Conservation (phyloP, 1,140 invertebrate genomes). For the Mylabris phalerata region DNA sequence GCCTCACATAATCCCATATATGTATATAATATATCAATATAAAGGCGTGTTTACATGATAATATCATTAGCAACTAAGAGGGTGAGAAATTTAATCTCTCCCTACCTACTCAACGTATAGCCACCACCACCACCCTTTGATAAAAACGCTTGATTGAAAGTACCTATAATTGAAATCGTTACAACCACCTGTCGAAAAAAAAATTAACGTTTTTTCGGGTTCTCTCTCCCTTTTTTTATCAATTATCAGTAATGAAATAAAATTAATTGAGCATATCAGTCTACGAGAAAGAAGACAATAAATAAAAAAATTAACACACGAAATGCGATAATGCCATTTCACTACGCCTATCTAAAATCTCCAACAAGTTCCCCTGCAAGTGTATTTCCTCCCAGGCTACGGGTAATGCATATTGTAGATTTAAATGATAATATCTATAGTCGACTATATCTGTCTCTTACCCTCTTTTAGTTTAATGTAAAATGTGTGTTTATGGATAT, state of each 20-base stretch:
- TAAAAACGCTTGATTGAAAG: too few relatives aligned
- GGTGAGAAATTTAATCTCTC: not conserved
- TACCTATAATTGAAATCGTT: too few relatives aligned
- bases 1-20: not conserved
- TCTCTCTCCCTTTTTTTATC: too few relatives aligned
- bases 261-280: too few relatives aligned
- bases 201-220: too few relatives aligned
- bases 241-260: too few relatives aligned
- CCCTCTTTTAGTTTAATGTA: slow-evolving; percentile 21
- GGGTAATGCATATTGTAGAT: slow-evolving; percentile 31
- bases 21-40: too few relatives aligned
- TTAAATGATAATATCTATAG: slow-evolving; percentile 23
- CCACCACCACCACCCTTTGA: too few relatives aligned
- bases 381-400: slow-evolving; percentile 23
- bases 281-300: too few relatives aligned
- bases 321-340: slow-evolving; percentile 18
- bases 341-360: slow-evolving; percentile 21
- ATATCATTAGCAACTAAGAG: slow-evolving; percentile 21
- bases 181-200: too few relatives aligned
- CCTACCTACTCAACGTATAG: too few relatives aligned
- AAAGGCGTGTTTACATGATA: slow-evolving; percentile 18
- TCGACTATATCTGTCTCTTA: slow-evolving; percentile 9
- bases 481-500: slow-evolving; percentile 31
- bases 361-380: slow-evolving; percentile 16
- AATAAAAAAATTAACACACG: too few relatives aligned